These are phyloP conservation scores for Thymelicus acteon DNA, from an alignment of 2,888 invertebrate species.

Conservation along the genomic window DNA sequence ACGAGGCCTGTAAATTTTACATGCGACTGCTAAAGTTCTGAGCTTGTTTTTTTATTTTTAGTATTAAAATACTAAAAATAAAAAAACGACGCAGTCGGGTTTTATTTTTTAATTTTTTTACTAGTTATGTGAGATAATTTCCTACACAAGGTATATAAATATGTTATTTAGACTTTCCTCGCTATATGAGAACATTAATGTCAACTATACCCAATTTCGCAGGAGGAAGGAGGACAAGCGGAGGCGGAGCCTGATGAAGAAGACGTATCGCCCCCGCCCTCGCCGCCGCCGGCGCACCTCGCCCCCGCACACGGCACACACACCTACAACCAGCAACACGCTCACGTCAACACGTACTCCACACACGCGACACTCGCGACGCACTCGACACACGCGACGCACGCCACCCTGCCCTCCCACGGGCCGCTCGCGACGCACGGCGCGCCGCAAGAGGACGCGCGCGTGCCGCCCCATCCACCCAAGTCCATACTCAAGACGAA, in stretches of 20 bases:
- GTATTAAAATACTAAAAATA: no score
- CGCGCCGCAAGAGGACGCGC: constrained; percentile 45
- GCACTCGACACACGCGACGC: background rate
- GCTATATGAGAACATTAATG: background rate
- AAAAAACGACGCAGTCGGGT: no score
- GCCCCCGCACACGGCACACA: constrained; percentile 41
- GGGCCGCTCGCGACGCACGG: constrained; percentile 7
- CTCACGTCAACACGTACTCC: constrained; percentile 5
- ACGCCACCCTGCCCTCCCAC: constrained; percentile 71
- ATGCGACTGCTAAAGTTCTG: no score
- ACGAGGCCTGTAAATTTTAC: no score
- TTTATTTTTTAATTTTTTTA: no score
- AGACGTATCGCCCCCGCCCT: constrained; percentile 51
- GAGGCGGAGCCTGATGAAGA: constrained; percentile 62
- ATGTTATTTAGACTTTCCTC: background rate
- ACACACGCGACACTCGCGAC: constrained; percentile 7
- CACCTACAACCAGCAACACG: constrained; percentile 23
- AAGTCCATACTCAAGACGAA: constrained; percentile 82
- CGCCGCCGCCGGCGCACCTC: constrained; percentile 53
- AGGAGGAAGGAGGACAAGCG: constrained; percentile 88
- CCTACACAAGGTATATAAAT: no score
- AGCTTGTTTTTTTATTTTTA: no score
- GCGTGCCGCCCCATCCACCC: constrained; percentile 64
- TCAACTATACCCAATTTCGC: constrained; percentile 23
- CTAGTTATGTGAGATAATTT: no score